Percentiles rank a stretch among this genome's conserved stretches.
Evolutionary conservation across 1,140 invertebrate genomes (phyloP).

Genomic region (Drosophila eugracilis): DNA sequence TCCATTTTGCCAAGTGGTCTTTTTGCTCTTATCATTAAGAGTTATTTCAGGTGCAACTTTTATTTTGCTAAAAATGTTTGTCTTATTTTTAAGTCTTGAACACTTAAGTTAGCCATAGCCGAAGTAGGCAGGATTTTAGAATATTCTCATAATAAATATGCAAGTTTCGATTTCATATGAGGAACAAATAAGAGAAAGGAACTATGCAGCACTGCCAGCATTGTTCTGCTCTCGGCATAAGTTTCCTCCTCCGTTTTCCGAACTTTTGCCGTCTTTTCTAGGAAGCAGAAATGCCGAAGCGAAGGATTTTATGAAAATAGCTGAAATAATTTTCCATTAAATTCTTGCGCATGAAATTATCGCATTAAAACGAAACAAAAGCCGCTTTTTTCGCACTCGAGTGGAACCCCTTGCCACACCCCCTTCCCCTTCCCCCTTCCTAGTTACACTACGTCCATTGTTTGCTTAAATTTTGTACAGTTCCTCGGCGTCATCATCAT

Average conservation of each 20-base stretch:
- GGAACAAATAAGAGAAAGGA: not conserved
- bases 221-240: constrained; percentile 39
- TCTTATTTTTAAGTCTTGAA: no score
- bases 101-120: no score
- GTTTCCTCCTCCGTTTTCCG: constrained; percentile 32
- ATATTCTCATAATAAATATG: constrained; percentile 11
- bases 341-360: constrained; percentile 75
- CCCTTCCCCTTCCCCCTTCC: not conserved
- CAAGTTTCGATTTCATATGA: constrained; percentile 36
- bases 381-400: constrained; percentile 26
- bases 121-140: not conserved
- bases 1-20: no score
- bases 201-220: constrained; percentile 23
- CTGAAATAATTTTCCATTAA: constrained; percentile 79
- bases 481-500: constrained; percentile 39
- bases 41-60: not conserved
- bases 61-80: no score
- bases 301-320: constrained; percentile 70
- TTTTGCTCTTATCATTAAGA: no score
- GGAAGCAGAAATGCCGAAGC: constrained; percentile 54
- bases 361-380: constrained; percentile 74
- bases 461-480: constrained; percentile 79
- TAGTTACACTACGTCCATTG: constrained; percentile 52
- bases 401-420: constrained; percentile 1
- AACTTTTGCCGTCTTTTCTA: constrained; percentile 13